Conservation (phyloP, 2,888 invertebrate species). For the Philereme vetulata region DNA sequence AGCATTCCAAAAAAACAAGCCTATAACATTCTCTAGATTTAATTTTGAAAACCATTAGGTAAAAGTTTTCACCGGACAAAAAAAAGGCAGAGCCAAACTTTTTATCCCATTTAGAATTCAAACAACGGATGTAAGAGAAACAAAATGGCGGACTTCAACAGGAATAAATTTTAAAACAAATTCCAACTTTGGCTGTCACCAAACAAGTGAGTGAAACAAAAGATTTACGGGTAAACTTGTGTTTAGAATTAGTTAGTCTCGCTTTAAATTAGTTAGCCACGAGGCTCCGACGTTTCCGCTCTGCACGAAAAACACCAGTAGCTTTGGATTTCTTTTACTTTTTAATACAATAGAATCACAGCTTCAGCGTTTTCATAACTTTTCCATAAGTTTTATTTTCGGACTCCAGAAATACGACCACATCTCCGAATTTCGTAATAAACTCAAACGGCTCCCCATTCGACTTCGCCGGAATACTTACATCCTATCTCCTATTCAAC, state of each 20-base stretch:
- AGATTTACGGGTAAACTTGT: conserved; percentile 77
- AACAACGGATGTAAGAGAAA: conserved; percentile 70
- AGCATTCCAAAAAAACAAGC: not conserved
- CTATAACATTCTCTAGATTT: conserved; percentile 35
- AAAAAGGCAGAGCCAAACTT: conserved; percentile 54
- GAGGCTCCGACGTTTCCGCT: conserved; percentile 23
- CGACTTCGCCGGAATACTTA: no score
- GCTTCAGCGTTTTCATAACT: no score
- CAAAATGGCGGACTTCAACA: conserved; percentile 62
- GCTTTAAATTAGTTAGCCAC: conserved; percentile 27
- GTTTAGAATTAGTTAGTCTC: conserved; percentile 66
- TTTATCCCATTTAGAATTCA: conserved; percentile 71
- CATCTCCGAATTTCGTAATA: no score
- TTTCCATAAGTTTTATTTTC: no score
- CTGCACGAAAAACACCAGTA: not conserved
- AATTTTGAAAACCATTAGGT: conserved; percentile 48
- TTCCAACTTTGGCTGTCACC: conserved; percentile 69
- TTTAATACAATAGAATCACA: no score
- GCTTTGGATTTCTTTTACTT: no score
- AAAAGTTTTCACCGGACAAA: conserved; percentile 49
- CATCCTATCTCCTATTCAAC: no score
- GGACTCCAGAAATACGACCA: no score
- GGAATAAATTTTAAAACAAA: conserved; percentile 79
- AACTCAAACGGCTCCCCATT: no score
- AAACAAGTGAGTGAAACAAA: conserved; percentile 71